Percentiles rank a stretch among this genome's conserved stretches.
Evolutionary conservation across 2,797 vertebrate genomes (phyloP).

Genomic region (Rallus crepitans): DNA sequence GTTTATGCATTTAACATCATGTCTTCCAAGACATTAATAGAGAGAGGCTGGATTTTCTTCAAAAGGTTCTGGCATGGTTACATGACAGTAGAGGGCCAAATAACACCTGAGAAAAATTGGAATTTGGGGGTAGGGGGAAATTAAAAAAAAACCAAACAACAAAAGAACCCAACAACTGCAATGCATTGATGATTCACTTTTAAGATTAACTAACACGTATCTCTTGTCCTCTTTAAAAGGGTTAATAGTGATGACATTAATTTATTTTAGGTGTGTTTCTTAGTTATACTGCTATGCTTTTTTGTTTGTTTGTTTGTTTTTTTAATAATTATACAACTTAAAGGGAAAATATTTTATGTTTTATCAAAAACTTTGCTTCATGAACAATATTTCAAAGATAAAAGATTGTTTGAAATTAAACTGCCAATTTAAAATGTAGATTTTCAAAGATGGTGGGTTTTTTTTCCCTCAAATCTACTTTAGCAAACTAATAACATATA

Average conservation of each 20-base stretch:
- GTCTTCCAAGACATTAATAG: background rate
- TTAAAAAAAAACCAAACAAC: background rate
- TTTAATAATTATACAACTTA: background rate
- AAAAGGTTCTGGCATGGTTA: background rate
- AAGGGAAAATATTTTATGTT: background rate
- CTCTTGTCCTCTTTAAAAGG: background rate
- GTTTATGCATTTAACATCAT: background rate
- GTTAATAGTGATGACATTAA: background rate
- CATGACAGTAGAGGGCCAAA: background rate
- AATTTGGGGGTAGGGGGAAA: background rate
- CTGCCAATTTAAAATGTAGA: fast-evolving
- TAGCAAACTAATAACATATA: background rate
- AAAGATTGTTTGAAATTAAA: background rate
- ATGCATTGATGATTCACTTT: background rate
- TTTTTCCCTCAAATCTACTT: background rate
- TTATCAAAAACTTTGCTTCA: background rate
- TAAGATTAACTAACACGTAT: background rate
- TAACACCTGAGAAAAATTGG: fast-evolving
- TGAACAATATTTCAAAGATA: background rate
- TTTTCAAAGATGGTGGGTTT: fast-evolving
- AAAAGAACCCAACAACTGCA: background rate
- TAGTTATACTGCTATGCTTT: background rate
- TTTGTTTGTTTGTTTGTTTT: too few species aligned
- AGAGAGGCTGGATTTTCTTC: background rate
- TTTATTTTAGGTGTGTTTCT: background rate